Conservation (phyloP, 2,797 vertebrate genomes). For the Botia almorhae region DNA sequence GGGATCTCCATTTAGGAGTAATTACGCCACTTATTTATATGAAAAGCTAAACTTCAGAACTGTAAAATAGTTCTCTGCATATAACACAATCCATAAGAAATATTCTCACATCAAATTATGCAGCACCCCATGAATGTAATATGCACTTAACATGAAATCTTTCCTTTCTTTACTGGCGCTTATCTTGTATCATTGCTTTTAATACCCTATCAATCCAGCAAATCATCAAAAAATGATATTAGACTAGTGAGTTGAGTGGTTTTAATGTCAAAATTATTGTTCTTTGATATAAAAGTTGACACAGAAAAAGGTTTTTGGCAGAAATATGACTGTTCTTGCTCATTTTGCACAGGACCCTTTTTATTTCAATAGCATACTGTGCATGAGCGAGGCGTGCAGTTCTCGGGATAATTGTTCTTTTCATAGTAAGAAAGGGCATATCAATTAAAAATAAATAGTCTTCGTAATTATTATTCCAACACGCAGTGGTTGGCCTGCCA, state of each 20-base stretch:
- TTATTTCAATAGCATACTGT: conserved; percentile 80
- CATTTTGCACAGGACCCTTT: conserved; percentile 79
- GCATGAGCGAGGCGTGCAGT: conserved; percentile 75
- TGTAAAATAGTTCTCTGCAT: conserved; percentile 55
- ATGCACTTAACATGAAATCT: conserved; percentile 79
- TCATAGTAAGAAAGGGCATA: conserved; percentile 84
- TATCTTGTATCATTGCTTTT: conserved; percentile 79
- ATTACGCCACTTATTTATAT: conserved; percentile 51
- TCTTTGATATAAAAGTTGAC: conserved; percentile 75
- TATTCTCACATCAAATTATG: conserved; percentile 75
- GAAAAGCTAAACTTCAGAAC: conserved; percentile 55
- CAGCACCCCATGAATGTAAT: conserved; percentile 75
- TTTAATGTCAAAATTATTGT: conserved; percentile 73
- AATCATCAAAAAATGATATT: conserved; percentile 81
- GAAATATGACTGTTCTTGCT: conserved; percentile 72
- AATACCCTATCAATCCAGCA: conserved; percentile 81
- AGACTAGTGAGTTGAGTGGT: conserved; percentile 76
- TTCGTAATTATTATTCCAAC: conserved; percentile 81
- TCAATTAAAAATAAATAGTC: conserved; percentile 85
- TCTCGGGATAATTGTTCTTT: conserved; percentile 83
- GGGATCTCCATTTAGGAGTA: conserved; percentile 45
- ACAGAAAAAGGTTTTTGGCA: conserved; percentile 64
- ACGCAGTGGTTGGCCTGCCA: conserved; percentile 76
- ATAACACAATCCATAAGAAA: conserved; percentile 67
- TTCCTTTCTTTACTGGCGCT: conserved; percentile 77